phyloP scores from a whole-genome alignment of 1,140 invertebrate species.

The Bombus terrestris region DNA sequence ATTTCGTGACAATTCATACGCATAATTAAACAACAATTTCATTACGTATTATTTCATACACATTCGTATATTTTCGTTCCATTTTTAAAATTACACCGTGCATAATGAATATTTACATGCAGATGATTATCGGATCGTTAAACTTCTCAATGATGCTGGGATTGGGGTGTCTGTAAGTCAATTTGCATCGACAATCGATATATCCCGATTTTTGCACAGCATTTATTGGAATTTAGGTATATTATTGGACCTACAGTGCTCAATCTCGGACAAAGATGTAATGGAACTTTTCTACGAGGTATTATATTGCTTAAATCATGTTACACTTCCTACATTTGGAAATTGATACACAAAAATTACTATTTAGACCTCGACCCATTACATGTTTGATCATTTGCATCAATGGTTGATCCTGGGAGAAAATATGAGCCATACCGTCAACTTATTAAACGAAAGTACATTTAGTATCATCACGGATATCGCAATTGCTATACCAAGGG shows the following conservation, averaged over 20 bases:
- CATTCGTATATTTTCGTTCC: no score
- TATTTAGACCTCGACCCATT: slow-evolving; percentile 38
- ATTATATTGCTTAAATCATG: not conserved
- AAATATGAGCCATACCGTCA: slow-evolving; percentile 14
- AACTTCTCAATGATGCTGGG: slow-evolving; percentile 28
- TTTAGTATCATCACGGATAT: slow-evolving; percentile 65
- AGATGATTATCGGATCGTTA: slow-evolving; percentile 52
- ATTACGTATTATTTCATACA: no score
- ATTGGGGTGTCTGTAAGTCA: slow-evolving; percentile 40
- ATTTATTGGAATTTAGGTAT: slow-evolving; percentile 54
- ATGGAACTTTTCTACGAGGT: slow-evolving; percentile 52
- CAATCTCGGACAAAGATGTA: not conserved
- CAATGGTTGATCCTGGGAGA: slow-evolving; percentile 57
- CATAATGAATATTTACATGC: not conserved
- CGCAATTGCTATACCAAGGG: slow-evolving; percentile 32
- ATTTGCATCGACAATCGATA: slow-evolving; percentile 1
- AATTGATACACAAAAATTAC: not conserved
- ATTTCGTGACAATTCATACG: not conserved
- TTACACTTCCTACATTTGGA: not conserved
- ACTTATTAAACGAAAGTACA: slow-evolving; percentile 52
- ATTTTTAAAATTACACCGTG: not conserved
- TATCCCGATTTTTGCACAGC: slow-evolving; percentile 33
- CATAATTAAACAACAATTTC: no score
- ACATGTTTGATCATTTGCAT: slow-evolving; percentile 58
- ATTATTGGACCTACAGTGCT: slow-evolving; percentile 58